A percentile compares a stretch with the other conserved stretches of the same genome.
Evolutionary conservation across 2,888 invertebrate species (phyloP).

Genomic region (Epistrophe eligans): DNA sequence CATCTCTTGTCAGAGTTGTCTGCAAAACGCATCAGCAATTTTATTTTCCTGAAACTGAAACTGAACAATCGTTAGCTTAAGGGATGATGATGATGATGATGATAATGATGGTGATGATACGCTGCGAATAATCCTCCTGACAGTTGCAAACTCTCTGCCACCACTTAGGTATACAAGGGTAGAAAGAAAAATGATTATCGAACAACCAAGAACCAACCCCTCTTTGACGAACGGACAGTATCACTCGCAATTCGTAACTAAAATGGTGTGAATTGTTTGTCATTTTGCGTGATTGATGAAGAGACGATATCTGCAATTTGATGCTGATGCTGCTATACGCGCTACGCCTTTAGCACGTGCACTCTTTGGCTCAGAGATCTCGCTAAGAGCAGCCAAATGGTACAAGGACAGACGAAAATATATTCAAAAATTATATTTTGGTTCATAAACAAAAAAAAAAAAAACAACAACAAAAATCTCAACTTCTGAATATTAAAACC

Average conservation of each 20-base stretch:
- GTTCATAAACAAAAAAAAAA: conserved; percentile 1
- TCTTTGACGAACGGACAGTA: conserved; percentile 50
- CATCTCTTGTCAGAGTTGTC: neutral
- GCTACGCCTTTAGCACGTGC: conserved; percentile 57
- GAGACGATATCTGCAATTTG: conserved; percentile 76
- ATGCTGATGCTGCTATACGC: conserved; percentile 39
- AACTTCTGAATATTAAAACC: conserved; percentile 43
- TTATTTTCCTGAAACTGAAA: conserved; percentile 29
- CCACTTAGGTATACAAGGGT: conserved; percentile 34
- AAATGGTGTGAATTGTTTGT: conserved; percentile 79
- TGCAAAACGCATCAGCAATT: conserved; percentile 68
- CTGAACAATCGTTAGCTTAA: conserved; percentile 37
- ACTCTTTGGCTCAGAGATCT: conserved; percentile 3
- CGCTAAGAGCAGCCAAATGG: neutral
- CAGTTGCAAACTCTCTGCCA: conserved; percentile 67
- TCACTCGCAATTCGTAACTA: conserved; percentile 33
- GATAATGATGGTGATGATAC: conserved; percentile 59
- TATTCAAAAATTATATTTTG: conserved; percentile 24
- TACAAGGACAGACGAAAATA: neutral
- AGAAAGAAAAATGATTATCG: conserved; percentile 72
- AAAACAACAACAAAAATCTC: conserved; percentile 38
- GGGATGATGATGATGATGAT: conserved; percentile 12
- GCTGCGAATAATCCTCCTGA: conserved; percentile 72
- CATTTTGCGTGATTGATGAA: conserved; percentile 79
- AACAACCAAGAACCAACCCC: conserved; percentile 26